Evolutionary conservation across 2,888 invertebrate genomes (phyloP), one percentile per base, ranked within the genome.

Genomic region (Scaptodrosophila latifasciaeformis): DNA sequence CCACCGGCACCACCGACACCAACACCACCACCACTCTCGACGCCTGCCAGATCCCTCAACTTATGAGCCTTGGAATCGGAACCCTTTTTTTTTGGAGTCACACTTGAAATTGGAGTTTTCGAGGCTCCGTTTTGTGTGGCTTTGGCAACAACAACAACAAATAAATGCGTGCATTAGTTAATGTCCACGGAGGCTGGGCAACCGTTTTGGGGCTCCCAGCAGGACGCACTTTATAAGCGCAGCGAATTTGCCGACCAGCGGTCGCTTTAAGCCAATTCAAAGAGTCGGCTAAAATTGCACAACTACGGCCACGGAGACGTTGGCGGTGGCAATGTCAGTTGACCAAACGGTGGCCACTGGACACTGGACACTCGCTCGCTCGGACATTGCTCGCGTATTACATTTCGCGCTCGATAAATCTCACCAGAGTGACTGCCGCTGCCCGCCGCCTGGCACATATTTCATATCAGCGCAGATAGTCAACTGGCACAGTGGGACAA

Each of bases 321-420:
- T n/a, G n/a, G n/a, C n/a, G n/a, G n/a, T n/a, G n/a, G n/a, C n/a
- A n/a, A n/a, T 27, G 5, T 9, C 5, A 27, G 27, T 27, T 5
- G 27, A 5, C 27, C 67, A 71, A 79, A 72, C 80, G 72, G 72
- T 72, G 71, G 72, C 77, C 79, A 54, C 59, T 45, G 43, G 55
- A 50, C 49, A 10, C 31, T 30, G 43, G 59, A 62, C 67, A 49
- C 13, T 30, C 19, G 45, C 37, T 47, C 37, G 37, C 17, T 10
- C 17, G 29, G 39, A 44, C 71, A 67, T 70, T 70, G 70, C 70
- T 65, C 76, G 80, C 78, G 83, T 84, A 84, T 86, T 85, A 82
- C 86, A 86, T 86, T 86, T 85, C 82, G 80, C 81, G 76, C 82
- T 80, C 74, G 80, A 86, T 86, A 86, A 86, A 86, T 86, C 86